phyloP scores from a whole-genome alignment of 1,140 invertebrate genomes.

The Procambarus virginalis region DNA sequence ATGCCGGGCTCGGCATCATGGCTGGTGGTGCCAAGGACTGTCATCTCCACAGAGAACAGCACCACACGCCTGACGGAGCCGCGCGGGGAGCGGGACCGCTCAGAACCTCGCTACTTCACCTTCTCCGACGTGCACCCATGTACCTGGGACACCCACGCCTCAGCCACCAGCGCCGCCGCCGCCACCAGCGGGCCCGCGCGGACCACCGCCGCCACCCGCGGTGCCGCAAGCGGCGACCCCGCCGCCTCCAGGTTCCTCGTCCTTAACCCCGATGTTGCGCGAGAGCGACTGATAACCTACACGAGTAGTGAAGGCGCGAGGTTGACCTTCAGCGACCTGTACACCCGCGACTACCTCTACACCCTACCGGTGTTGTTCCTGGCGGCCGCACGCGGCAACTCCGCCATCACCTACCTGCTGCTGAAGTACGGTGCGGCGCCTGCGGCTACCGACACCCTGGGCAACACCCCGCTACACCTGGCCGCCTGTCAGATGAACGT shows the following conservation, averaged over 20 bases:
- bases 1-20: conserved; percentile 70
- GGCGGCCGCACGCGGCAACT: conserved; percentile 76
- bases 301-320: conserved; percentile 49
- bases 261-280: conserved; percentile 56
- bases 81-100: conserved; percentile 61
- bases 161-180: no score
- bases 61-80: conserved; percentile 71
- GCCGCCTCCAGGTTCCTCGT: conserved; percentile 48
- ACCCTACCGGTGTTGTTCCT: conserved; percentile 77
- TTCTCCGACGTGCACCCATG: conserved; percentile 68
- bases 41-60: conserved; percentile 73
- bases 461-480: conserved; percentile 78
- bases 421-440: conserved; percentile 77
- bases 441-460: conserved; percentile 76
- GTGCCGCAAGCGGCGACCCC: no score
- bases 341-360: conserved; percentile 76
- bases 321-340: conserved; percentile 73
- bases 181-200: conserved; percentile 22
- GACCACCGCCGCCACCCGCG: conserved; percentile 57
- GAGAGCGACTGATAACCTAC: conserved; percentile 57
- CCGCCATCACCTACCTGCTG: conserved; percentile 76
- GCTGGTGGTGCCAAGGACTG: conserved; percentile 71
- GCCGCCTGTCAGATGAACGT: conserved; percentile 76
- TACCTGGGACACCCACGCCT: conserved; percentile 39
- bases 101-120: conserved; percentile 67